phyloP scores from a whole-genome alignment of 2,888 invertebrate species.

The Choreutis nemorana region DNA sequence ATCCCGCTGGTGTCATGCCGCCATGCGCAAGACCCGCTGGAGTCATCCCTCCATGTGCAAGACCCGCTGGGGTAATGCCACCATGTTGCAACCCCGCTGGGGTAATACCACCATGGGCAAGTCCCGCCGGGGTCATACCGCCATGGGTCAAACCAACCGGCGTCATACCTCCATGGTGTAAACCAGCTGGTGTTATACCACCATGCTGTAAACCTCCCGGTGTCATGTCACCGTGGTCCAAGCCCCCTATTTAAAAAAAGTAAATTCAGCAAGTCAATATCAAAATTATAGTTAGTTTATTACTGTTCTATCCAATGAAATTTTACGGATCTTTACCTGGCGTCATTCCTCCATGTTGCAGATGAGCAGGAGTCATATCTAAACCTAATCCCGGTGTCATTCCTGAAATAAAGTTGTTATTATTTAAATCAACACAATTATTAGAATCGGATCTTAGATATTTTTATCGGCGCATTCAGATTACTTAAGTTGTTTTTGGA shows the following conservation, averaged over 20 bases:
- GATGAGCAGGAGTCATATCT: conserved; percentile 36
- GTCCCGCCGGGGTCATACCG: conserved; percentile 41
- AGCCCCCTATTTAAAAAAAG: no score
- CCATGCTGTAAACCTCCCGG: conserved; percentile 36
- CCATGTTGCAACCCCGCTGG: conserved; percentile 19
- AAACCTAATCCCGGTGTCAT: conserved; percentile 37
- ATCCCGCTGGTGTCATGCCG: conserved; percentile 34
- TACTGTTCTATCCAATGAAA: background rate
- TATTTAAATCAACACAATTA: no score
- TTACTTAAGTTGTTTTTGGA: no score
- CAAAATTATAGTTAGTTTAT: background rate
- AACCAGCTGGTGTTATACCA: conserved; percentile 41
- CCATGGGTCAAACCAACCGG: conserved; percentile 40
- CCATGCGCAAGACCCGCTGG: conserved; percentile 18
- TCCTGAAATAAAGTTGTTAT: conserved; percentile 19
- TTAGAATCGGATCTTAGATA: no score
- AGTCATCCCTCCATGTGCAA: conserved; percentile 44
- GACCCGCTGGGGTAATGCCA: conserved; percentile 27
- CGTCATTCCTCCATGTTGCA: conserved; percentile 42
- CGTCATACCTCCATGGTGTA: conserved; percentile 35
- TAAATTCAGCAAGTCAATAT: conserved; percentile 14
- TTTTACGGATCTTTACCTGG: conserved; percentile 10
- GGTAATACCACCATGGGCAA: conserved; percentile 35
- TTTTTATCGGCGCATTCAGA: no score
- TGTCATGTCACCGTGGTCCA: background rate